A percentile compares a stretch with the other conserved stretches of the same genome.
Evolutionary conservation across 2,888 invertebrate genomes (phyloP).

Genomic region (Hypomecis punctinalis): DNA sequence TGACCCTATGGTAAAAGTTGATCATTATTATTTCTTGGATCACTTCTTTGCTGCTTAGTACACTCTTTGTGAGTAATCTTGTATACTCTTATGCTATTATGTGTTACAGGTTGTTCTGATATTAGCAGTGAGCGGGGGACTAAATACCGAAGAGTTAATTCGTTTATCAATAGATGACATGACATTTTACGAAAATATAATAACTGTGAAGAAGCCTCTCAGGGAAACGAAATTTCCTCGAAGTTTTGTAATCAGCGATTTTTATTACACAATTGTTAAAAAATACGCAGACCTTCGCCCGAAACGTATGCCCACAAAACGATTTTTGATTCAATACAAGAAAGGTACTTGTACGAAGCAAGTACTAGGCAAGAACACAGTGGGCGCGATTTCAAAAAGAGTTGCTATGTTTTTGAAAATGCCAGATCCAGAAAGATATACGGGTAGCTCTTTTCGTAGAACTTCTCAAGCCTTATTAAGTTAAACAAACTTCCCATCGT

Average conservation of each 20-base stretch:
- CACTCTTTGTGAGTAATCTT: too few species aligned
- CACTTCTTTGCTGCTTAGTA: too few species aligned
- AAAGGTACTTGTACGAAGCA: not conserved
- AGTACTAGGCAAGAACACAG: not conserved
- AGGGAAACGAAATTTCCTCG: not conserved
- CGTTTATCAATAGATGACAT: not conserved
- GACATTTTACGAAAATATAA: not conserved
- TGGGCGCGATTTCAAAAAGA: not conserved
- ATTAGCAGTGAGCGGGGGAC: not conserved
- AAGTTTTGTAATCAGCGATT: not conserved
- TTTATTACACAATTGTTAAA: not conserved
- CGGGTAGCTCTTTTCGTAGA: not conserved
- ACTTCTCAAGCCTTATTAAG: not conserved
- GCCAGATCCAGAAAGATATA: not conserved
- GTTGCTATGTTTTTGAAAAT: not conserved
- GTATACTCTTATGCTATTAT: not conserved
- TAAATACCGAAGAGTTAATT: not conserved
- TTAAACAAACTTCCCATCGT: not conserved
- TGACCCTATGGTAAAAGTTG: too few species aligned
- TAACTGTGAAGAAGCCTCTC: not conserved
- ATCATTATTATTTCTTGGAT: too few species aligned
- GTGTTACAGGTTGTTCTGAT: not conserved
- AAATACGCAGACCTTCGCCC: not conserved
- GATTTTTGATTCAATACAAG: too few species aligned
- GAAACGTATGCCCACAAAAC: not conserved